Percentiles rank a stretch among this genome's conserved stretches.
These are phyloP conservation scores for Sarcoramphus papa DNA, from an alignment of 2,797 vertebrate genomes.

Conservation along the genomic window DNA sequence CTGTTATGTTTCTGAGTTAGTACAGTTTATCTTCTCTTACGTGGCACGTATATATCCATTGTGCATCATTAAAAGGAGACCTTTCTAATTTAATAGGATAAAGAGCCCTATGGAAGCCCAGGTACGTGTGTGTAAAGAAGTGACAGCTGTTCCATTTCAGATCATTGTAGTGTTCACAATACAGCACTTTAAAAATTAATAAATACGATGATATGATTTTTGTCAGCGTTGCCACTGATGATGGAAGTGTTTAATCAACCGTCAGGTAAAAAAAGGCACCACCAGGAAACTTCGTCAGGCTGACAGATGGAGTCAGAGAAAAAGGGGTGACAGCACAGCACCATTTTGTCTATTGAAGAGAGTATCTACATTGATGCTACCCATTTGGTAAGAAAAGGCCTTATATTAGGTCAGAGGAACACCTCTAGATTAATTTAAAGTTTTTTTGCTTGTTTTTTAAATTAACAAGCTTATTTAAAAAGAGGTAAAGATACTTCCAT, in stretches of 20 bases:
- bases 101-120: slow-evolving; percentile 54
- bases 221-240: slow-evolving; percentile 24
- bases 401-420: not conserved
- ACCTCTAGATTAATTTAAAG: not conserved
- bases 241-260: slow-evolving; percentile 58
- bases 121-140: not conserved
- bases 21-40: slow-evolving; percentile 14
- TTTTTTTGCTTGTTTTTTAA: not conserved
- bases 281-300: slow-evolving; percentile 25
- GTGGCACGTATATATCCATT: not conserved
- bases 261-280: not conserved
- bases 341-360: not conserved
- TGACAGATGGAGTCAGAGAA: not conserved
- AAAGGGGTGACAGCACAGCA: not conserved
- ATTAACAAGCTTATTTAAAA: not conserved
- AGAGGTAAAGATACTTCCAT: not conserved
- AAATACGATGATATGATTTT: slow-evolving; percentile 51
- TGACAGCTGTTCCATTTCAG: slow-evolving; percentile 72
- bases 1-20: not conserved
- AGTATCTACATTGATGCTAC: not conserved
- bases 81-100: slow-evolving; percentile 20
- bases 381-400: not conserved
- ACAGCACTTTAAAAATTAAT: slow-evolving; percentile 72
- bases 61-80: slow-evolving; percentile 28
- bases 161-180: slow-evolving; percentile 53